Evolutionary conservation across 2,113 vertebrate genomes (phyloP).

Genomic region (Peromyscus polionotus): DNA sequence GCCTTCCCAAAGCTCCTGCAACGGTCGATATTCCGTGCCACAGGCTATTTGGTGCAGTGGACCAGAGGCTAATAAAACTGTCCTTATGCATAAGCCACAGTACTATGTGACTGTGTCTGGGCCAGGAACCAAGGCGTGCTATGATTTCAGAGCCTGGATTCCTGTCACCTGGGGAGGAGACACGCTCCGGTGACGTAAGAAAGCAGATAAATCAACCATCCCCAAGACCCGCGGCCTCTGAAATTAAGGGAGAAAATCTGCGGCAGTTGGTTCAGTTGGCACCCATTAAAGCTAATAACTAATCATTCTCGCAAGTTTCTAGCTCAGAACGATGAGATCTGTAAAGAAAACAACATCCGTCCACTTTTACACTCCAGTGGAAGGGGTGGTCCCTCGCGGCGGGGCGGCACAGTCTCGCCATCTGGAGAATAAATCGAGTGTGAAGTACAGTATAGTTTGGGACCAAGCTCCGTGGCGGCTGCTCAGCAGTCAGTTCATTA

Average conservation of each 20-base stretch:
- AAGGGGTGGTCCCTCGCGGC: constrained; percentile 95
- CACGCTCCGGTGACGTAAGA: constrained; percentile 77
- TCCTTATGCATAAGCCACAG: constrained; percentile 74
- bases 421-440: constrained; percentile 99
- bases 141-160: constrained; percentile 80
- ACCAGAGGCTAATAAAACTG: constrained; percentile 80
- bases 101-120: constrained; percentile 80
- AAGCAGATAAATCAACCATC: constrained; percentile 75
- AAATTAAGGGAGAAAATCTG: constrained; percentile 86
- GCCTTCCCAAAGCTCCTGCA: not conserved
- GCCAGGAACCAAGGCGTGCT: constrained; percentile 80
- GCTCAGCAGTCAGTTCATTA: constrained; percentile 99
- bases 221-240: constrained; percentile 69
- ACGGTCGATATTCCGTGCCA: constrained; percentile 65
- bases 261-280: constrained; percentile 81
- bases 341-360: constrained; percentile 94
- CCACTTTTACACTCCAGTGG: constrained; percentile 96
- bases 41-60: constrained; percentile 75
- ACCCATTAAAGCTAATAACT: constrained; percentile 89
- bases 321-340: constrained; percentile 90
- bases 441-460: constrained; percentile 99
- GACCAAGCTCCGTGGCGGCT: constrained; percentile 97
- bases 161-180: constrained; percentile 84
- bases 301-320: constrained; percentile 87
- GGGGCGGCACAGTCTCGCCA: constrained; percentile 95